Evolutionary conservation across 1,140 invertebrate species (phyloP).

Genomic region (Chrysomallon squamiferum): DNA sequence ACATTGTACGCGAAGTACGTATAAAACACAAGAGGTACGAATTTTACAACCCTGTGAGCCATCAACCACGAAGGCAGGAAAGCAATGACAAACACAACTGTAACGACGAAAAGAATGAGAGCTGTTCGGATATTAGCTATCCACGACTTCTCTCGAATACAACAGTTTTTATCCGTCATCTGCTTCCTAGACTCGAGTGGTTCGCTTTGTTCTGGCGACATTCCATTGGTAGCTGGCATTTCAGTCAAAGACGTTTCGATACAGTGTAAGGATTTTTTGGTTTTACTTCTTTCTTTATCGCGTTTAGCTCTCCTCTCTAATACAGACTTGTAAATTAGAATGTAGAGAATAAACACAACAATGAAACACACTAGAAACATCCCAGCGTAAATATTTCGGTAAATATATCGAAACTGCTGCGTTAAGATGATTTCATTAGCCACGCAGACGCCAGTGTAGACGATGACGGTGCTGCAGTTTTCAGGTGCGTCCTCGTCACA

Average conservation of each 20-base stretch:
- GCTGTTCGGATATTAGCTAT: slow-evolving; percentile 56
- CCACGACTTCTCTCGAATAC: slow-evolving; percentile 41
- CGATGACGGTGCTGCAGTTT: not conserved
- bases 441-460: slow-evolving; percentile 36
- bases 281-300: slow-evolving; percentile 30
- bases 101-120: slow-evolving; percentile 58
- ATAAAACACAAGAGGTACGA: slow-evolving; percentile 53
- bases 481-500: not conserved
- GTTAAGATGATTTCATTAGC: slow-evolving; percentile 31
- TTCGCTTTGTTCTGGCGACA: slow-evolving; percentile 1
- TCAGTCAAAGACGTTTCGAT: slow-evolving; percentile 36
- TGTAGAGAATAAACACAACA: slow-evolving; percentile 50
- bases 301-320: slow-evolving; percentile 36
- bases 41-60: slow-evolving; percentile 43
- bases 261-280: slow-evolving; percentile 26
- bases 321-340: slow-evolving; percentile 48
- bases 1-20: slow-evolving; percentile 60
- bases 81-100: slow-evolving; percentile 55
- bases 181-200: slow-evolving; percentile 13
- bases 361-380: slow-evolving; percentile 45
- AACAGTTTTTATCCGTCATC: slow-evolving; percentile 24
- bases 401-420: slow-evolving; percentile 36
- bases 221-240: slow-evolving; percentile 14
- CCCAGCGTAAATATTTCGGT: slow-evolving; percentile 49
- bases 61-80: slow-evolving; percentile 57